These are phyloP conservation scores for Invenusta paracnida DNA, from an alignment of 2,888 invertebrate genomes.

Conservation along the genomic window DNA sequence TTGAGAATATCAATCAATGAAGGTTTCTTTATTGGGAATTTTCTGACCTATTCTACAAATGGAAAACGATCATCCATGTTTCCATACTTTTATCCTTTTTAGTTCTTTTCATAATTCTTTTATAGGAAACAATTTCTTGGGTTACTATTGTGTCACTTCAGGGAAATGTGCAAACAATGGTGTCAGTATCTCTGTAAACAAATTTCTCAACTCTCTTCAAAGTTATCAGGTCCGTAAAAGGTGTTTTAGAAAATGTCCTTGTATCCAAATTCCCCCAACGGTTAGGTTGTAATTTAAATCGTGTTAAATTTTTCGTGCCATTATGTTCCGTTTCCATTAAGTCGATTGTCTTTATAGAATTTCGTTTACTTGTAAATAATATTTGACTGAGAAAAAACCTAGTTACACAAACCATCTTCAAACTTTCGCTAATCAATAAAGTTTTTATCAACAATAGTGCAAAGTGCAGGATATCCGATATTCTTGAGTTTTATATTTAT, in stretches of 20 bases:
- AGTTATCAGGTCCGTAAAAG: slow-evolving; percentile 31
- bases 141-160: slow-evolving; percentile 27
- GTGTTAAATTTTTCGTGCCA: not conserved
- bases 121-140: slow-evolving; percentile 32
- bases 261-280: slow-evolving; percentile 14
- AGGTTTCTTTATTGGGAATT: too few relatives aligned
- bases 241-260: too few relatives aligned
- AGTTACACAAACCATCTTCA: too few relatives aligned
- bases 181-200: slow-evolving; percentile 6
- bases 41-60: slow-evolving; percentile 9
- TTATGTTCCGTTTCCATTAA: too few relatives aligned
- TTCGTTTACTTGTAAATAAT: too few relatives aligned
- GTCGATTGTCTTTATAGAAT: too few relatives aligned
- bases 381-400: too few relatives aligned
- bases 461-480: too few relatives aligned
- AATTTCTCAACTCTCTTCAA: slow-evolving; percentile 2
- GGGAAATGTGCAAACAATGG: slow-evolving; percentile 34
- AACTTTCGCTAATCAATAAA: too few relatives aligned
- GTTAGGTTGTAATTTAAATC: not conserved
- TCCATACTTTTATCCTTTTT: slow-evolving; percentile 9
- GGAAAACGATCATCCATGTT: slow-evolving; percentile 35
- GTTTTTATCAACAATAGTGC: too few relatives aligned
- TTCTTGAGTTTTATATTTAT: too few relatives aligned
- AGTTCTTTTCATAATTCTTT: not conserved
- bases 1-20: not conserved